Evolutionary conservation across 1,140 invertebrate genomes (phyloP).

Genomic region (Rhyzopertha dominica): DNA sequence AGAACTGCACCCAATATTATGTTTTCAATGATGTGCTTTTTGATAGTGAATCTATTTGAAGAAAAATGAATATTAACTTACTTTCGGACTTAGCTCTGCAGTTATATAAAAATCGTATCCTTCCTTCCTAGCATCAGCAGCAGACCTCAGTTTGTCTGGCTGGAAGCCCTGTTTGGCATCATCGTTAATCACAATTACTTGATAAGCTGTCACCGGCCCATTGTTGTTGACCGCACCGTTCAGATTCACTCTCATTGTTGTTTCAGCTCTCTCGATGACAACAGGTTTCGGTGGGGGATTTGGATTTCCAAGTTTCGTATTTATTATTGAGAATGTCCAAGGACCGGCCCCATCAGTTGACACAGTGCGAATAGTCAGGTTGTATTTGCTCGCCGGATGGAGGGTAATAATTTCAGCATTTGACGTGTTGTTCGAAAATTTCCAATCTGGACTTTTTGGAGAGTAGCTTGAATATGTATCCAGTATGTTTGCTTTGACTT

Average conservation of each 20-base stretch:
- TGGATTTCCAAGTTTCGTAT: slow-evolving; percentile 44
- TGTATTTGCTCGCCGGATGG: slow-evolving; percentile 36
- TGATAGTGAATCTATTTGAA: slow-evolving; percentile 7
- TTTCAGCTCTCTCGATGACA: slow-evolving; percentile 54
- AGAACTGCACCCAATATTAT: too few relatives aligned
- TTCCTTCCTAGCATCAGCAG: slow-evolving; percentile 53
- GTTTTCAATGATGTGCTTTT: slow-evolving; percentile 5
- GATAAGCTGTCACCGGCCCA: slow-evolving; percentile 67
- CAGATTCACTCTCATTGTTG: slow-evolving; percentile 58
- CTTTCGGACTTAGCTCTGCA: slow-evolving; percentile 61
- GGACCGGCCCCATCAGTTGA: slow-evolving; percentile 26
- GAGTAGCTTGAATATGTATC: slow-evolving; percentile 33
- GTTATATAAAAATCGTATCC: slow-evolving; percentile 73
- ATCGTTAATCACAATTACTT: slow-evolving; percentile 66
- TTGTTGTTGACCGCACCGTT: slow-evolving; percentile 61
- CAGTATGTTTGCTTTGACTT: slow-evolving; percentile 30
- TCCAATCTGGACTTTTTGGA: slow-evolving; percentile 20
- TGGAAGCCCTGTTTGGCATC: slow-evolving; percentile 56
- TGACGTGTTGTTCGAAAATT: slow-evolving; percentile 36
- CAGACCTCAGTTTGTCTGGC: slow-evolving; percentile 53
- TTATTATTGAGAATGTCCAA: slow-evolving; percentile 25
- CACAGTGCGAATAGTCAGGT: slow-evolving; percentile 32
- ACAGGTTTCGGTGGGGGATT: slow-evolving; percentile 58
- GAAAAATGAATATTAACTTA: slow-evolving; percentile 23
- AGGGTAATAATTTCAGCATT: slow-evolving; percentile 29